A percentile compares a stretch with the other conserved stretches of the same genome.
Evolutionary conservation across 2,113 vertebrate species (phyloP).

Genomic region (Pantherophis guttatus): DNA sequence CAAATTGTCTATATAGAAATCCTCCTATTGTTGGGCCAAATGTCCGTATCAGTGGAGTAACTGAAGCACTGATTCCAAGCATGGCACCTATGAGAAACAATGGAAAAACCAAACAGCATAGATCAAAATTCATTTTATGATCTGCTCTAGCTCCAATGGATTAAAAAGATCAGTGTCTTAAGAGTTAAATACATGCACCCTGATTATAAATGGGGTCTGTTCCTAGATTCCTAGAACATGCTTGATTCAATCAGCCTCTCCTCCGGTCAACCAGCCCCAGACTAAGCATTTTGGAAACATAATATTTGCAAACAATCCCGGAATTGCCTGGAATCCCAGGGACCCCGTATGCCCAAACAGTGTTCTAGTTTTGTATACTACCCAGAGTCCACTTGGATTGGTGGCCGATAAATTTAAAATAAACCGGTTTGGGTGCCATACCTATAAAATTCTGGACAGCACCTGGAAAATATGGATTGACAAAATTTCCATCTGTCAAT

Average conservation of each 20-base stretch:
- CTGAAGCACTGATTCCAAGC: constrained; percentile 85
- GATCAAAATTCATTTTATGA: not conserved
- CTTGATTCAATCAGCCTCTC: not conserved
- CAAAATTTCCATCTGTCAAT: not conserved
- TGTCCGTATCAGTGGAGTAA: constrained; percentile 81
- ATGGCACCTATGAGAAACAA: constrained; percentile 80
- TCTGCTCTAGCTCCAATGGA: not conserved
- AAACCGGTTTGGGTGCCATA: not conserved
- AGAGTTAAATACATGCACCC: not conserved
- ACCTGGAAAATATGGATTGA: no score
- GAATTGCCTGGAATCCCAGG: not conserved
- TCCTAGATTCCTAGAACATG: not conserved
- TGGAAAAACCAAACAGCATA: not conserved
- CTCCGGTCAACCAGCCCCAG: not conserved
- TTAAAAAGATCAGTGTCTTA: not conserved
- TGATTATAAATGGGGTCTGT: not conserved
- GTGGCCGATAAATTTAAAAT: not conserved
- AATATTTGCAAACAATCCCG: not conserved
- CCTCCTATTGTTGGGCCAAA: constrained; percentile 86
- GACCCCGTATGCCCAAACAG: not conserved
- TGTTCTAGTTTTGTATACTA: not conserved
- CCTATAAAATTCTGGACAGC: not conserved
- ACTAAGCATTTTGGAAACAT: not conserved
- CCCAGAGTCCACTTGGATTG: not conserved
- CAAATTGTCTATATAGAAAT: constrained; percentile 81